These are phyloP conservation scores for Rhagophthalmus giganteus DNA, from an alignment of 2,888 invertebrate genomes.

Conservation along the genomic window DNA sequence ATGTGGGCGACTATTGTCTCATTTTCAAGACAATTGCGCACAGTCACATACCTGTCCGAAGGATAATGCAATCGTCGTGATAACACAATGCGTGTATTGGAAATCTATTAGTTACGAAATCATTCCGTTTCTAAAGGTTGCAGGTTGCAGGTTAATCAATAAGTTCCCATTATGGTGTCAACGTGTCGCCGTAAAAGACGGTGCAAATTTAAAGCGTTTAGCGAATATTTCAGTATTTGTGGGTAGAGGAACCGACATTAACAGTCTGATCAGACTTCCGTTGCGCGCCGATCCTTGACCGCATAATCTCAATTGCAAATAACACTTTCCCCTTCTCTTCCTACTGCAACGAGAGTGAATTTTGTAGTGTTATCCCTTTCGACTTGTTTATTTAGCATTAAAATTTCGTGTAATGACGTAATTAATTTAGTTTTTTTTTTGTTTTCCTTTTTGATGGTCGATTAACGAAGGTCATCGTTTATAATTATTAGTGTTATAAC, in stretches of 20 bases:
- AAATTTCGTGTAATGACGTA: not conserved
- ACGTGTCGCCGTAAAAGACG: conserved; percentile 8
- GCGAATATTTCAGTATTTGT: conserved; percentile 6
- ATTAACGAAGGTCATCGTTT: not conserved
- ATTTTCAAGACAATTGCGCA: not conserved
- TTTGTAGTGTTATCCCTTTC: conserved; percentile 17
- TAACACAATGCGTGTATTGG: conserved; percentile 1
- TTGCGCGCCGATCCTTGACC: conserved; percentile 45
- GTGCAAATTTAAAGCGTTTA: conserved; percentile 13
- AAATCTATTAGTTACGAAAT: conserved; percentile 3
- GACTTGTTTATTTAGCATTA: conserved; percentile 16
- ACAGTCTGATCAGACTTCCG: conserved; percentile 32
- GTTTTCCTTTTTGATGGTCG: not conserved
- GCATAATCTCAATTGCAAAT: conserved; percentile 49
- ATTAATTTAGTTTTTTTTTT: no score
- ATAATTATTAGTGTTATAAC: no score
- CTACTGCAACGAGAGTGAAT: conserved; percentile 25
- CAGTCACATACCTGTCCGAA: not conserved
- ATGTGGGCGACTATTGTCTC: not conserved
- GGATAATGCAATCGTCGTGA: not conserved
- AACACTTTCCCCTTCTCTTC: conserved; percentile 24
- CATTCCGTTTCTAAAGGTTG: not conserved
- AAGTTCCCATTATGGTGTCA: not conserved
- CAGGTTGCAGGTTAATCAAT: conserved; percentile 10
- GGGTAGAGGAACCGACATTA: conserved; percentile 26